Conservation (phyloP, 1,140 invertebrate genomes). For the Manduca sexta region DNA sequence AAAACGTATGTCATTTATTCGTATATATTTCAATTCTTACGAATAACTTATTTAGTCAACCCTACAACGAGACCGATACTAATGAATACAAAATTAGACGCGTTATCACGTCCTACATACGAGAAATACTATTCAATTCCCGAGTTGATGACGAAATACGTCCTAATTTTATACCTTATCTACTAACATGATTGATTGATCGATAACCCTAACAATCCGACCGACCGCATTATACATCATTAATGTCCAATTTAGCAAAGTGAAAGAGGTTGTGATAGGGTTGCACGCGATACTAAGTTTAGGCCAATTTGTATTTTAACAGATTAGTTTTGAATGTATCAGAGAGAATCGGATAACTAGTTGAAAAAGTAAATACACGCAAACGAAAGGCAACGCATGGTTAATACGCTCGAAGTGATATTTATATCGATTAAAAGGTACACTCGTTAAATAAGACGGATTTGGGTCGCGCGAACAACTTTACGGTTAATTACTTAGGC, state of each 20-base stretch:
- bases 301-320: slow-evolving; percentile 11
- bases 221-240: not conserved
- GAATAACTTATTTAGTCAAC: too few species aligned
- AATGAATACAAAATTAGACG: too few species aligned
- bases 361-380: slow-evolving; percentile 22
- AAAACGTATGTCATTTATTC: too few species aligned
- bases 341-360: not conserved
- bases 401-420: slow-evolving; percentile 27
- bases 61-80: too few species aligned
- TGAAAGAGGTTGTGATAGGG: slow-evolving; percentile 2
- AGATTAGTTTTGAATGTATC: slow-evolving; percentile 9
- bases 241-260: slow-evolving; percentile 8
- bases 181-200: not conserved
- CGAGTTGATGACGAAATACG: too few species aligned
- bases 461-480: slow-evolving; percentile 13
- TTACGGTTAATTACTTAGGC: slow-evolving; percentile 7
- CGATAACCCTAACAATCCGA: not conserved
- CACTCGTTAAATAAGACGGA: slow-evolving; percentile 18
- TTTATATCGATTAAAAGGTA: slow-evolving; percentile 27
- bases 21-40: too few species aligned
- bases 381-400: slow-evolving; percentile 6
- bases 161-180: too few species aligned
- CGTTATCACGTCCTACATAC: too few species aligned
- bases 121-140: too few species aligned
- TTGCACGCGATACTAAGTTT: slow-evolving; percentile 20